These are phyloP conservation scores for Paracentrotus lividus DNA, from an alignment of 53 echinoderm and acorn worm genomes.

Conservation along the genomic window DNA sequence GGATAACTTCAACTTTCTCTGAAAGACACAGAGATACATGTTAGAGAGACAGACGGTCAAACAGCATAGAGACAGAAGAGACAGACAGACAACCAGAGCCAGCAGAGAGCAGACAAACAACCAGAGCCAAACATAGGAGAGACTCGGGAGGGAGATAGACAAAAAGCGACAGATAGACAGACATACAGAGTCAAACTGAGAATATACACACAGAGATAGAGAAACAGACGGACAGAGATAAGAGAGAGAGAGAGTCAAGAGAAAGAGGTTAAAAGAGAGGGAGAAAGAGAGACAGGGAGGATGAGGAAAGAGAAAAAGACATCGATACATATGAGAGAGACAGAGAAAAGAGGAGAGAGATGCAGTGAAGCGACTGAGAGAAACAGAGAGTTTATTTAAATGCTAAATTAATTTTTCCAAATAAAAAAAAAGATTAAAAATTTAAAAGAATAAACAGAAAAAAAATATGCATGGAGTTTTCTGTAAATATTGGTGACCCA, in stretches of 20 bases:
- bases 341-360: background rate
- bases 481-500: too few relatives aligned
- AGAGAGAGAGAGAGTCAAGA: background rate
- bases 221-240: background rate
- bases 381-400: background rate
- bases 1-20: constrained; percentile 4
- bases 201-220: background rate
- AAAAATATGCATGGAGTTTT: too few relatives aligned
- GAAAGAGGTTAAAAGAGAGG: background rate
- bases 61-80: background rate
- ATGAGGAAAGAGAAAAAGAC: background rate
- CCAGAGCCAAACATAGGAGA: too few relatives aligned
- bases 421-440: background rate
- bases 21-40: background rate
- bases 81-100: background rate
- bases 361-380: background rate
- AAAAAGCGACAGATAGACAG: background rate
- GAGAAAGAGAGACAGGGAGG: background rate
- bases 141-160: background rate
- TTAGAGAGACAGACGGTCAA: background rate
- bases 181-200: too few relatives aligned
- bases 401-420: background rate
- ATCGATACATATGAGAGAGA: background rate
- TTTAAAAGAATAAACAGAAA: background rate
- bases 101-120: too few relatives aligned